These are phyloP conservation scores for Rattus norvegicus DNA, from an alignment of 2,113 vertebrate species.

Conservation along the genomic window DNA sequence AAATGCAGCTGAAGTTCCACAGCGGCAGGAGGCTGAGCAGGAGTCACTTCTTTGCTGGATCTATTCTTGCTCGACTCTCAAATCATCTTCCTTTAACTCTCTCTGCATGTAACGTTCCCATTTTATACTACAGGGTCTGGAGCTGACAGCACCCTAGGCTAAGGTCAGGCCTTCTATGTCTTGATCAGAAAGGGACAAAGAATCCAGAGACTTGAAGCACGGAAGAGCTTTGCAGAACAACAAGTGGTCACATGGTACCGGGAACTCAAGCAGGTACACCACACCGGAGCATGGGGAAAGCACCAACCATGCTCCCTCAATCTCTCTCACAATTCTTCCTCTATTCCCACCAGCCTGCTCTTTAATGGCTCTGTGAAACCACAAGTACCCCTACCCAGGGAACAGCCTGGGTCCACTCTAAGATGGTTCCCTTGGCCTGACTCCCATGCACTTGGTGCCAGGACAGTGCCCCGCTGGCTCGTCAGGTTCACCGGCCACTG, in stretches of 20 bases:
- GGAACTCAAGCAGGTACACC: neutral
- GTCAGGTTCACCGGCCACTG: neutral
- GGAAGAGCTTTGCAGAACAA: neutral
- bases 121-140: neutral
- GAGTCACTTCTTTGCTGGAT: neutral
- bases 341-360: neutral
- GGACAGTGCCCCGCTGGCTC: no score
- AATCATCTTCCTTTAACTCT: neutral
- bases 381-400: neutral
- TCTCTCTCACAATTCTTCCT: neutral
- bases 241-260: neutral
- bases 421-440: neutral
- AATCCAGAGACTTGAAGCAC: neutral
- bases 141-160: neutral
- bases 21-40: neutral
- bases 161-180: neutral
- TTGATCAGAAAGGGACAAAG: neutral
- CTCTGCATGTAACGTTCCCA: neutral
- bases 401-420: neutral
- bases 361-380: neutral
- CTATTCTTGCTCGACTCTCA: neutral
- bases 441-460: neutral
- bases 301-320: no score
- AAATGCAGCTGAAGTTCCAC: neutral
- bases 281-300: neutral